Conservation (phyloP, 1,140 invertebrate genomes). For the Catajapyx aquilonaris region DNA sequence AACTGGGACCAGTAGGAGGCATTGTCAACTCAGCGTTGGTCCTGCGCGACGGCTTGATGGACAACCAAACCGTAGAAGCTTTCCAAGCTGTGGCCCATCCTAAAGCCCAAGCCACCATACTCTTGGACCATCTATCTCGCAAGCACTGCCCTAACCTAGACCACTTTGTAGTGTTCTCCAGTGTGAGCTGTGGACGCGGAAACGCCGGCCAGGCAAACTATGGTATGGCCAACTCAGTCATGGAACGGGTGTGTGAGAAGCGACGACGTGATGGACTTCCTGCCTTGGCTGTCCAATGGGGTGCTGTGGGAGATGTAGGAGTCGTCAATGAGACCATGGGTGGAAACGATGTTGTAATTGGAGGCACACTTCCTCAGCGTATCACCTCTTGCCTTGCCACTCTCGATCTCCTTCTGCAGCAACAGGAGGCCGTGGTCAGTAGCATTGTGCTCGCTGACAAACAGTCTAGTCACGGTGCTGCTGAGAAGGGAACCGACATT, state of each 20-base stretch:
- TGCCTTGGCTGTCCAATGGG: constrained; percentile 46
- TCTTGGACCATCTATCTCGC: constrained; percentile 30
- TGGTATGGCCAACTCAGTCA: constrained; percentile 47
- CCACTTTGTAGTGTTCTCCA: constrained; percentile 60
- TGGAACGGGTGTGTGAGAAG: constrained; percentile 46
- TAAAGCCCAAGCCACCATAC: constrained; percentile 34
- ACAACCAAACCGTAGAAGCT: constrained; percentile 34
- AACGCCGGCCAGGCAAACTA: constrained; percentile 81
- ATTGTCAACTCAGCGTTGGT: constrained; percentile 66
- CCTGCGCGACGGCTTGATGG: constrained; percentile 34
- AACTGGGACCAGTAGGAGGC: constrained; percentile 43
- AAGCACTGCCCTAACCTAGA: constrained; percentile 30
- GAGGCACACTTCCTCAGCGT: constrained; percentile 64
- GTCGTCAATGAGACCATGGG: constrained; percentile 61
- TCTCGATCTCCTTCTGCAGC: constrained; percentile 41
- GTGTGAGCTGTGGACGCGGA: constrained; percentile 66
- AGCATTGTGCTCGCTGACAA: constrained; percentile 62
- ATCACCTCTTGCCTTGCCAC: constrained; percentile 53
- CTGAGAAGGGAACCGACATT: neutral
- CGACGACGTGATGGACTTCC: constrained; percentile 32
- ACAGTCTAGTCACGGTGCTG: constrained; percentile 18
- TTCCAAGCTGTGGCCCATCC: constrained; percentile 31
- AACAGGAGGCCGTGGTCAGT: constrained; percentile 38
- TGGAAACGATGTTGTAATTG: constrained; percentile 35
- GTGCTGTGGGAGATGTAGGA: constrained; percentile 43